phyloP scores from a whole-genome alignment of 2,797 vertebrate species.

The Melanitta fusca region DNA sequence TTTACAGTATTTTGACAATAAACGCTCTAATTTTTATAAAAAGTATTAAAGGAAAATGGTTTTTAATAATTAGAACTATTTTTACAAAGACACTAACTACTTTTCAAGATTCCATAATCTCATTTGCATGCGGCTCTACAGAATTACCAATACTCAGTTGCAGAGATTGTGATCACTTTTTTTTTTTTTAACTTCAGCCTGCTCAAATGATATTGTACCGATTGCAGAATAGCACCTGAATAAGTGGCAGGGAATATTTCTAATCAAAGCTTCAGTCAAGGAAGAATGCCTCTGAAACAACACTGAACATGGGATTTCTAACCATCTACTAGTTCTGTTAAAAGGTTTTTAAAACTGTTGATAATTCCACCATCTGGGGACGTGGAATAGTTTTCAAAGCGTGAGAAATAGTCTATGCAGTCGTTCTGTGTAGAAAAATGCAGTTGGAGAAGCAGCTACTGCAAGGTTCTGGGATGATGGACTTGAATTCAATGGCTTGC shows the following conservation, averaged over 20 bases:
- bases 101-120: not conserved
- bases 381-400: not conserved
- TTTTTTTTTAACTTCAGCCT: not conserved
- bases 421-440: not conserved
- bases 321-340: not conserved
- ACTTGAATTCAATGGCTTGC: not conserved
- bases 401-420: not conserved
- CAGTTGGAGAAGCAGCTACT: not conserved
- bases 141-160: not conserved
- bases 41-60: not conserved
- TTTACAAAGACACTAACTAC: not conserved
- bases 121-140: not conserved
- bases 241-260: not conserved
- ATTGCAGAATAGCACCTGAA: not conserved
- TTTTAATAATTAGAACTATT: not conserved
- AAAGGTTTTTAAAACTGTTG: not conserved
- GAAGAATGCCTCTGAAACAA: not conserved
- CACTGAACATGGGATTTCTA: not conserved
- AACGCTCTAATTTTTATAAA: not conserved
- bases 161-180: not conserved
- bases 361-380: not conserved
- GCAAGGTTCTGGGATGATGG: not conserved
- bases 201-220: not conserved
- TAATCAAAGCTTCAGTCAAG: not conserved
- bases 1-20: not conserved